Base-by-base conservation (phyloP, 2,113 vertebrate species). In the Dasyprocta punctata region DNA sequence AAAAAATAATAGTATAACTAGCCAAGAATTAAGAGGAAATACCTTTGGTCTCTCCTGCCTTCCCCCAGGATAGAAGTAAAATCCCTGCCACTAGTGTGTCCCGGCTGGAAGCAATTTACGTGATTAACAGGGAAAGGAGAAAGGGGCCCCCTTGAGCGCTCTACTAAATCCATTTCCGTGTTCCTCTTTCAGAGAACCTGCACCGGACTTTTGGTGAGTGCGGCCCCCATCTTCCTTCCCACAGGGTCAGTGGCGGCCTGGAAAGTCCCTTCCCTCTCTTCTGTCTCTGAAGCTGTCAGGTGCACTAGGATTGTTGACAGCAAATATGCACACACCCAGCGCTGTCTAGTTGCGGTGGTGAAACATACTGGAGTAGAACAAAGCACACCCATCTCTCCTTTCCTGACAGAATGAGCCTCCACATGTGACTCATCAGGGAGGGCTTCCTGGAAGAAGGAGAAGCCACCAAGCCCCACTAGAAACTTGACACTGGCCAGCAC, bases 131-230 rank as follows among this genome's bases (percentile, higher is more conserved):
- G 88, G 56, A 38, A n/a, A 71, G 30, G 19, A 85, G 28, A 26
- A 60, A 90, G 6, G 7, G 54, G 16, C 1, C 4, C n/a, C 3
- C 33, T 54, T 2, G 6, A 44, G 16, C 8, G 47, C n/a, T 60
- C 54, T 22, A 24, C 83, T 91, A 89, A 98, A 19, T 20, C 52
- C 30, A 30, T 86, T 80, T 86, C n/a, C 30, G 47, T 95, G 26
- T 96, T 81, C 38, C 28, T 61, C 86, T 98, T 98, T 85, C 96
- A 98, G 98, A 98, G 92, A 98, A 96, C 56, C 97, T 98, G 33
- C 98, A 98, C 82, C 73, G 98, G 90, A 97, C 96, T 38, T 98
- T 98, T 20, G 98, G 98, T 98, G 94, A 98, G 98, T 97, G 58
- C n/a, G 61, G 13, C 54, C 54, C 54, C 54, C 54, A 54, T 54